Evolutionary conservation across 2,888 invertebrate species (phyloP).

Genomic region (Aquatica leii): DNA sequence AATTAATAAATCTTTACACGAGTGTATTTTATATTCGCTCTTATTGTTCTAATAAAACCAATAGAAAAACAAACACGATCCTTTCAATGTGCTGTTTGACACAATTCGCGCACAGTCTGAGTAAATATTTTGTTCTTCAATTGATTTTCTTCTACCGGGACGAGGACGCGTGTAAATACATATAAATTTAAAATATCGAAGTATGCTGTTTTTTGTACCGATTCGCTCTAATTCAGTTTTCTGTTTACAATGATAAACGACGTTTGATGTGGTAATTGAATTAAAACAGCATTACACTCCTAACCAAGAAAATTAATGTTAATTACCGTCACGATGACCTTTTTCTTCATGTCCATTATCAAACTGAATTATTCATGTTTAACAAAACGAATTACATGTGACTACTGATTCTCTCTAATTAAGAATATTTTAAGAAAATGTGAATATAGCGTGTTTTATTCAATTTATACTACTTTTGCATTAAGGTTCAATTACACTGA

Average conservation of each 20-base stretch:
- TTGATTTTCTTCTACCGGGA: too few relatives aligned
- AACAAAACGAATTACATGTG: slow-evolving; percentile 6
- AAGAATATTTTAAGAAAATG: slow-evolving; percentile 3
- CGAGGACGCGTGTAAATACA: too few relatives aligned
- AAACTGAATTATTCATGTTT: slow-evolving; percentile 4
- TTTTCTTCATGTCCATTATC: not conserved
- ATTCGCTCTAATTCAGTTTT: not conserved
- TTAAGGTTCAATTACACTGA: slow-evolving; percentile 1
- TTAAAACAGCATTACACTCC: not conserved
- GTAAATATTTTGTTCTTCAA: too few relatives aligned
- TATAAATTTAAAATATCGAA: too few relatives aligned
- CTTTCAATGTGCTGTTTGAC: too few relatives aligned
- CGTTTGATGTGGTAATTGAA: not conserved
- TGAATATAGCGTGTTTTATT: slow-evolving; percentile 1
- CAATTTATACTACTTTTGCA: not conserved
- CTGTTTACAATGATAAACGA: not conserved
- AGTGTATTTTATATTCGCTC: slow-evolving; percentile 24
- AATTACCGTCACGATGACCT: not conserved
- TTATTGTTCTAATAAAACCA: not conserved
- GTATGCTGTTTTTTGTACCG: too few relatives aligned
- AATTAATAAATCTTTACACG: slow-evolving; percentile 34
- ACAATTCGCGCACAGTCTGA: too few relatives aligned
- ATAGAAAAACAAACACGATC: not conserved
- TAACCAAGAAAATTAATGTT: not conserved
- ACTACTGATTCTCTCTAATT: not conserved